Evolutionary conservation across 2,797 vertebrate genomes (phyloP).

Genomic region (Mus spretus): DNA sequence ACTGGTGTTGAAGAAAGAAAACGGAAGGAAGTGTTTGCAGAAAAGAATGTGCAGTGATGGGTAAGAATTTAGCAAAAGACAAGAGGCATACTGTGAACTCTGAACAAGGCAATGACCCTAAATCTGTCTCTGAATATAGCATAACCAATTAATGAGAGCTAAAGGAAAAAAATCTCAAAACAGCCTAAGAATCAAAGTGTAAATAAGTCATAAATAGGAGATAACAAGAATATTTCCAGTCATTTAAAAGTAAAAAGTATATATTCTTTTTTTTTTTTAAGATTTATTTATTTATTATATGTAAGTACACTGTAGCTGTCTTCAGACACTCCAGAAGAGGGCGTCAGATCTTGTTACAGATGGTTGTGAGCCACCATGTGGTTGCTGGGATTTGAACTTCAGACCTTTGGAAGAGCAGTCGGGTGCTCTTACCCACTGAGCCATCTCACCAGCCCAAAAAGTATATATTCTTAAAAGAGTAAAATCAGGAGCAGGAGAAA

Average conservation of each 20-base stretch:
- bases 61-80: neutral
- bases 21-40: neutral
- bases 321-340: too few relatives aligned
- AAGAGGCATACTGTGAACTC: neutral
- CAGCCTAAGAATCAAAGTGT: neutral
- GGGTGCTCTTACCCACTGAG: too few relatives aligned
- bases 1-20: neutral
- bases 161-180: neutral
- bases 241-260: neutral
- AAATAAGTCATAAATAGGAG: neutral
- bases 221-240: neutral
- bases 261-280: neutral
- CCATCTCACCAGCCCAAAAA: neutral
- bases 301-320: too few relatives aligned
- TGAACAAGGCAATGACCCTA: neutral
- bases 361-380: too few relatives aligned
- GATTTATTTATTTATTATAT: too few relatives aligned
- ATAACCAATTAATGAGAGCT: slow-evolving; percentile 24
- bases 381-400: too few relatives aligned
- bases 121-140: neutral
- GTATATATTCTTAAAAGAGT: neutral
- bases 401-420: too few relatives aligned
- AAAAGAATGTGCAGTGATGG: neutral
- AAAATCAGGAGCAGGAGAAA: neutral
- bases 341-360: too few relatives aligned